These are phyloP conservation scores for Pseudochaenichthys georgianus DNA, from an alignment of 2,797 vertebrate species.

Conservation along the genomic window DNA sequence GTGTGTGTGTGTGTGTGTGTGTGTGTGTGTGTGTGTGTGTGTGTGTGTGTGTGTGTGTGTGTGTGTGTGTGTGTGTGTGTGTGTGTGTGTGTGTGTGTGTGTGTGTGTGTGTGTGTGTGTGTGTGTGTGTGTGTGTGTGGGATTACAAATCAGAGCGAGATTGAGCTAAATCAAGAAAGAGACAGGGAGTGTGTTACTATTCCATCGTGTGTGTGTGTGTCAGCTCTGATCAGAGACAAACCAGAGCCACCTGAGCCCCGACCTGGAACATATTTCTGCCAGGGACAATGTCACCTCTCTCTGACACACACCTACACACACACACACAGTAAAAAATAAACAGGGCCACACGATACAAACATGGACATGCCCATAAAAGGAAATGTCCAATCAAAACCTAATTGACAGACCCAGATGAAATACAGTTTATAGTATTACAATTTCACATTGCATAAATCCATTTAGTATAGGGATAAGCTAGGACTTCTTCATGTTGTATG, in stretches of 20 bases:
- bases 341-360: conserved; percentile 16
- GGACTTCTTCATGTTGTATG: background rate
- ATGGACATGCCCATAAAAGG: conserved; percentile 5
- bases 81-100: no score
- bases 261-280: conserved; percentile 68
- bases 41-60: no score
- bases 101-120: no score
- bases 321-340: background rate
- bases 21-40: conserved; percentile 15
- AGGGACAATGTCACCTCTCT: conserved; percentile 58
- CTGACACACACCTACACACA: conserved; percentile 23
- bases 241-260: conserved; percentile 74
- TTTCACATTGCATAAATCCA: background rate
- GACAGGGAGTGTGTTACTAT: conserved; percentile 52
- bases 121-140: conserved; percentile 20
- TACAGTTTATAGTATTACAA: background rate
- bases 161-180: conserved; percentile 63
- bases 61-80: no score
- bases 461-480: background rate
- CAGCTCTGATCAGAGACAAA: conserved; percentile 66
- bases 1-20: conserved; percentile 6
- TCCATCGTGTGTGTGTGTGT: conserved; percentile 44
- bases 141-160: conserved; percentile 55
- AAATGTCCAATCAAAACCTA: conserved; percentile 17
- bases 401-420: conserved; percentile 7